These are phyloP conservation scores for Sporophila hypoxantha DNA, from an alignment of 2,113 vertebrate genomes.

Conservation along the genomic window DNA sequence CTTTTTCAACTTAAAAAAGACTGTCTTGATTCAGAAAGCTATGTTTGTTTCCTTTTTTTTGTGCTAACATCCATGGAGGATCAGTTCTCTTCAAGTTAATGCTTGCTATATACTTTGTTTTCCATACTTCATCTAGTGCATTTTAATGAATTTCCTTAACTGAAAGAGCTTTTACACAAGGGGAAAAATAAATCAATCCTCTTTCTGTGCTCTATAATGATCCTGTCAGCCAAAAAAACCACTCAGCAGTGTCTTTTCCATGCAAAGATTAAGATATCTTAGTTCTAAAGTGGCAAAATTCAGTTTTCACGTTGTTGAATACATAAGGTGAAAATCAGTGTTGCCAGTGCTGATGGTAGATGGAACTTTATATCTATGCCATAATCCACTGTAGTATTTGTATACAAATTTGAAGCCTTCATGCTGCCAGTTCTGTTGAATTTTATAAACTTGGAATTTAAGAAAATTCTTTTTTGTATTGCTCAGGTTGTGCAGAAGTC, in stretches of 20 bases:
- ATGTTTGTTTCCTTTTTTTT: neutral
- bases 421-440: neutral
- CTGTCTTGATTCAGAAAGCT: neutral
- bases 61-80: neutral
- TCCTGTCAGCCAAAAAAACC: neutral
- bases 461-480: neutral
- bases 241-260: neutral
- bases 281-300: neutral
- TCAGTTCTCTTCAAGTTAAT: neutral
- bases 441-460: neutral
- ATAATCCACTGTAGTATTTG: neutral
- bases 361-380: neutral
- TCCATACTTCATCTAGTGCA: neutral
- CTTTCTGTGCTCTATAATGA: neutral
- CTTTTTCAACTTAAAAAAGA: neutral
- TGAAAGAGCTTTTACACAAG: neutral
- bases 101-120: neutral
- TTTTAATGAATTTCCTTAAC: slow-evolving; percentile 9
- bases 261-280: neutral
- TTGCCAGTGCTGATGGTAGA: neutral
- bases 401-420: neutral
- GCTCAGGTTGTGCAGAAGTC: neutral
- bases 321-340: neutral
- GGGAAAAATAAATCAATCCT: neutral
- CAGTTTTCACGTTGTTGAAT: neutral